Evolutionary conservation across 1,140 invertebrate genomes (phyloP).

Genomic region (Lordiphosa clarofinis): DNA sequence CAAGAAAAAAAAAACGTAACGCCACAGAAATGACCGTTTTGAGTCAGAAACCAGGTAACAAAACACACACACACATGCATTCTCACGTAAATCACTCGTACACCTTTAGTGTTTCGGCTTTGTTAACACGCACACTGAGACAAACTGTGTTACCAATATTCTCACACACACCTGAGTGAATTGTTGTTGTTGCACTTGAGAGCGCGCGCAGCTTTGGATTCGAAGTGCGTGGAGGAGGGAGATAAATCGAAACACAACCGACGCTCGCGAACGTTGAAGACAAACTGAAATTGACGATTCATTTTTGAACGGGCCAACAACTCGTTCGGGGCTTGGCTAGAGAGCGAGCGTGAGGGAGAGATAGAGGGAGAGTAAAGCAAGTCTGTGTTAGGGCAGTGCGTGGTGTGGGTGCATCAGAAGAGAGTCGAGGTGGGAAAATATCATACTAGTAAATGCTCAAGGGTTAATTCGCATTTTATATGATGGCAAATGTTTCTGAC

Average conservation of each 20-base stretch:
- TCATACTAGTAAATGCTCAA: background rate
- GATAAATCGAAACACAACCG: constrained; percentile 30
- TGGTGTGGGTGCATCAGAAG: background rate
- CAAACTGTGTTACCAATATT: constrained; percentile 59
- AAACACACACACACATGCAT: constrained; percentile 33
- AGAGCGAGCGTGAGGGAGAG: background rate
- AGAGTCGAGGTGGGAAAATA: background rate
- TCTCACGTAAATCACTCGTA: constrained; percentile 16
- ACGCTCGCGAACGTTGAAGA: constrained; percentile 42
- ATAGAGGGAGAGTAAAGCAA: background rate
- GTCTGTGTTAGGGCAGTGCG: background rate
- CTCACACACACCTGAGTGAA: constrained; percentile 47
- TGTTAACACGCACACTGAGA: constrained; percentile 55
- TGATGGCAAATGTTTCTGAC: too few species aligned
- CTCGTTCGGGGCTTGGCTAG: background rate
- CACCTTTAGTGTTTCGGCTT: constrained; percentile 35
- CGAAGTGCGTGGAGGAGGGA: constrained; percentile 1
- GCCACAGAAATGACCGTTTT: constrained; percentile 71
- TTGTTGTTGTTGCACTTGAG: constrained; percentile 18
- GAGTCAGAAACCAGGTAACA: constrained; percentile 49
- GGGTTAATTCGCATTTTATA: background rate
- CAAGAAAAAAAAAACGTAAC: constrained; percentile 56
- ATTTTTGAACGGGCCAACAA: constrained; percentile 3
- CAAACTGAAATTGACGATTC: constrained; percentile 27
- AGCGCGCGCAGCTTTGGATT: constrained; percentile 54